A percentile compares a stretch with the other conserved stretches of the same genome.
These are phyloP conservation scores for Gastrophysa polygoni DNA, from an alignment of 2,888 invertebrate genomes.

Conservation along the genomic window DNA sequence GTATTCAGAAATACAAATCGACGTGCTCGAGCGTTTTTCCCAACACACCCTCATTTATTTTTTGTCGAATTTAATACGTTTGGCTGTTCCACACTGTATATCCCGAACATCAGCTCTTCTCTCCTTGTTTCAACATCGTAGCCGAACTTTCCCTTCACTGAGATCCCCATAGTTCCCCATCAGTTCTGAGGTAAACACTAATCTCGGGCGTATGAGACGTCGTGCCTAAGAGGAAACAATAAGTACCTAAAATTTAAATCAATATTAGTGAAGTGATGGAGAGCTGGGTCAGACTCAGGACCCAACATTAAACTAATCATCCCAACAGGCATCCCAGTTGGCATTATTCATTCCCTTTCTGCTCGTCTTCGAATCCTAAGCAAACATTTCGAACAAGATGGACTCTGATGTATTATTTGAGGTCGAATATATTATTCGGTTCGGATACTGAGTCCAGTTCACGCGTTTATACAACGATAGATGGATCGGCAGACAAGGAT, in stretches of 20 bases:
- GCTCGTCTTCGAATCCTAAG: conserved; percentile 45
- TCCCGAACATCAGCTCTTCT: neutral
- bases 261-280: conserved; percentile 50
- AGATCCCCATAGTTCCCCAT: conserved; percentile 9
- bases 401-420: conserved; percentile 34
- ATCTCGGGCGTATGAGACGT: conserved; percentile 38
- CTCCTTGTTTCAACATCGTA: neutral
- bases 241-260: conserved; percentile 51
- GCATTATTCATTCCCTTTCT: conserved; percentile 50
- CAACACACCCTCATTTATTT: too few species aligned
- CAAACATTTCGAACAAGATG: conserved; percentile 51
- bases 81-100: neutral
- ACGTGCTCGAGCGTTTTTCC: too few species aligned
- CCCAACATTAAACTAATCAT: conserved; percentile 53
- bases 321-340: conserved; percentile 40
- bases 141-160: neutral
- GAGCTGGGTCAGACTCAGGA: conserved; percentile 42
- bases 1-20: too few species aligned
- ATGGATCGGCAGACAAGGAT: too few species aligned
- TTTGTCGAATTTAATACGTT: too few species aligned
- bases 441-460: neutral
- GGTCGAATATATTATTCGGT: conserved; percentile 10
- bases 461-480: neutral
- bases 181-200: conserved; percentile 42
- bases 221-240: conserved; percentile 47